A percentile compares a stretch with the other conserved stretches of the same genome.
Conservation (phyloP, 2,113 vertebrate genomes). For the Phyllostomus discolor region DNA sequence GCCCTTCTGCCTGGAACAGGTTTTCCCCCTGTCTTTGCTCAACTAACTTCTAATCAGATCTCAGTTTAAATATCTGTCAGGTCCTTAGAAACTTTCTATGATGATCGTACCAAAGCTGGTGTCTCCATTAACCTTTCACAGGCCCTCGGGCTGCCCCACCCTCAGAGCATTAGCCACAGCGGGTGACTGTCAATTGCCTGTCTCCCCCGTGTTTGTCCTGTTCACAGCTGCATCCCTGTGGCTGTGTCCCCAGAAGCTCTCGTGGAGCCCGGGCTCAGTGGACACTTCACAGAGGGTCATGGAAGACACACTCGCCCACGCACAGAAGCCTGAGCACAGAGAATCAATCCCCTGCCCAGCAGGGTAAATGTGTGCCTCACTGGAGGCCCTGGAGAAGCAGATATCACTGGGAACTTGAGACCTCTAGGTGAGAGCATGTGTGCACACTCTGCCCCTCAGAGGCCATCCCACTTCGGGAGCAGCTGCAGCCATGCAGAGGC, state of each 20-base stretch:
- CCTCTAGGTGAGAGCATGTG: too few species aligned
- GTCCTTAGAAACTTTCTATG: neutral
- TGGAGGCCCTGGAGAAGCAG: neutral
- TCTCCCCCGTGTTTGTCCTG: neutral
- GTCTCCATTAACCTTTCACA: neutral
- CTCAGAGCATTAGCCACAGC: rapidly evolving
- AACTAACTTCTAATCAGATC: neutral
- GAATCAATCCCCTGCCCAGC: neutral
- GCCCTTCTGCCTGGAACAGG: neutral
- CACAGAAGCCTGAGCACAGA: neutral
- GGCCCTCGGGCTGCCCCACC: neutral
- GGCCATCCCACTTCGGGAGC: neutral
- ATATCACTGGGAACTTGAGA: rapidly evolving
- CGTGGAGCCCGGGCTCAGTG: rapidly evolving
- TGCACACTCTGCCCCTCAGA: too few species aligned
- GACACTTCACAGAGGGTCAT: neutral
- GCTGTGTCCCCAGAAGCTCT: neutral
- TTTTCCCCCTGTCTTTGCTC: neutral
- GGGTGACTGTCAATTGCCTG: rapidly evolving
- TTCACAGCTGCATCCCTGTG: rapidly evolving
- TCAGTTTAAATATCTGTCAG: neutral
- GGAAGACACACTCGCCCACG: neutral
- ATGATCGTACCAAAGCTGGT: rapidly evolving
- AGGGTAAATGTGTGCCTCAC: neutral
- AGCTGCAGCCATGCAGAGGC: neutral